Conservation (phyloP, 2,888 invertebrate genomes). For the Ormia ochracea region DNA sequence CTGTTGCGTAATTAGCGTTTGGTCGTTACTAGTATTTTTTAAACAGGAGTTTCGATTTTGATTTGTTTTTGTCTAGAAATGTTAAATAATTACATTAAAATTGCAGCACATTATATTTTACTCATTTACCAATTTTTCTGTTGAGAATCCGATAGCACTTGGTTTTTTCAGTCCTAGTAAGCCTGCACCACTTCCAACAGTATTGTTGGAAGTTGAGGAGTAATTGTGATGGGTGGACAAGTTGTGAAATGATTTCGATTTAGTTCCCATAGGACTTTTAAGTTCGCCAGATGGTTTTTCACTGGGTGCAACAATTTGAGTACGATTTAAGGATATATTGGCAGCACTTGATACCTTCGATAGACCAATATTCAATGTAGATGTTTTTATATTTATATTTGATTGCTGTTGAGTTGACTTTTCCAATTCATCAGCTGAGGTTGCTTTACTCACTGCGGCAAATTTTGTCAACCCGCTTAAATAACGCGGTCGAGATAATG, state of each 20-base stretch:
- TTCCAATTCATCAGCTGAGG: conserved; percentile 72
- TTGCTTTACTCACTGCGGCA: conserved; percentile 71
- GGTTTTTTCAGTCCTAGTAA: conserved; percentile 51
- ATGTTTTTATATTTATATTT: conserved; percentile 41
- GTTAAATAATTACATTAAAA: background rate
- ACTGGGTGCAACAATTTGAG: conserved; percentile 20
- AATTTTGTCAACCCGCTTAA: conserved; percentile 73
- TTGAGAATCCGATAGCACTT: conserved; percentile 25
- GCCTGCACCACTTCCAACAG: conserved; percentile 6
- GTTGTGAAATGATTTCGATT: conserved; percentile 77
- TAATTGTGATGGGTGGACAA: conserved; percentile 65
- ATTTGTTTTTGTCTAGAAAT: conserved; percentile 45
- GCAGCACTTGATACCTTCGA: conserved; percentile 33
- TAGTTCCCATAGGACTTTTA: conserved; percentile 76
- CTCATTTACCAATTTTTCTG: conserved; percentile 45
- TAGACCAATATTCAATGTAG: conserved; percentile 25
- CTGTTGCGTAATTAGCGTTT: conserved; percentile 32
- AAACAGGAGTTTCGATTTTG: conserved; percentile 32
- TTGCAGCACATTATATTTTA: background rate
- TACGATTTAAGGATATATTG: conserved; percentile 41
- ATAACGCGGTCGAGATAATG: conserved; percentile 74
- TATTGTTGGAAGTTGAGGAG: conserved; percentile 10
- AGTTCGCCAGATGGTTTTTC: conserved; percentile 64
- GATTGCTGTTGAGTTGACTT: conserved; percentile 53
- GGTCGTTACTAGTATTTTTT: conserved; percentile 25